Evolutionary conservation across 2,888 invertebrate species (phyloP).

Genomic region (Monoplex corrugatus): DNA sequence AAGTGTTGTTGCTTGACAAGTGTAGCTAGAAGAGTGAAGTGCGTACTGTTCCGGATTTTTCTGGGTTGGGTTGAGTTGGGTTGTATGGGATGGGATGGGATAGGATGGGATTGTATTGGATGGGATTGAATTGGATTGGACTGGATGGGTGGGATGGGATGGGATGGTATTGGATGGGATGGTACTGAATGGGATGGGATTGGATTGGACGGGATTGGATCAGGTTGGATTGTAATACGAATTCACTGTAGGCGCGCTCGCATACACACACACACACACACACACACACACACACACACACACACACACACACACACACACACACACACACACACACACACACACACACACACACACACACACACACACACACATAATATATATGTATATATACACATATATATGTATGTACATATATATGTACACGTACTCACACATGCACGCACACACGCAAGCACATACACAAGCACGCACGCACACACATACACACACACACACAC

Average conservation of each 20-base stretch:
- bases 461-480: neutral
- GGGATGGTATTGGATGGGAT: too few relatives aligned
- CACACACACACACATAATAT: neutral
- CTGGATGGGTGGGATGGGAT: too few relatives aligned
- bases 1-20: too few relatives aligned
- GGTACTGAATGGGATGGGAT: too few relatives aligned
- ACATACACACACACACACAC: neutral
- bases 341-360: neutral
- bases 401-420: neutral
- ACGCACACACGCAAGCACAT: neutral
- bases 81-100: too few relatives aligned
- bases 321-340: neutral
- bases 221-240: neutral
- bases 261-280: neutral
- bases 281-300: constrained; percentile 18
- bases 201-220: too few relatives aligned
- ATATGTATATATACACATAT: neutral
- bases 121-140: too few relatives aligned
- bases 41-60: too few relatives aligned
- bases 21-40: too few relatives aligned
- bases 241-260: neutral
- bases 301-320: neutral
- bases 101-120: too few relatives aligned
- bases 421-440: neutral
- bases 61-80: too few relatives aligned